Conservation (phyloP, 1,140 invertebrate species). For the Diorhabda carinulata region DNA sequence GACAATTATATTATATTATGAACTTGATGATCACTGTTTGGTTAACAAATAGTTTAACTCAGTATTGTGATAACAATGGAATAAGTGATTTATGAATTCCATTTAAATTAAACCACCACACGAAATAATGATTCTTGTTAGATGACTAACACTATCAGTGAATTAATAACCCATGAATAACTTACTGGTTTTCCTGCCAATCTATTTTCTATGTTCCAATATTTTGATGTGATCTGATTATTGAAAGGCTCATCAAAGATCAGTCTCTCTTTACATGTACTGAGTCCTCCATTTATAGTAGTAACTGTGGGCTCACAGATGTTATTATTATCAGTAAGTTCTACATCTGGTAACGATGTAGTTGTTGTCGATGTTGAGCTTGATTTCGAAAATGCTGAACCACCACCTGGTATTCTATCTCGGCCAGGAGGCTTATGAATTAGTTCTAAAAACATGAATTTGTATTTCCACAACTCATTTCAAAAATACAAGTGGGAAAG, state of each 20-base stretch:
- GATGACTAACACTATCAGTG: too few relatives aligned
- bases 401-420: not conserved
- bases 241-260: slow-evolving; percentile 46
- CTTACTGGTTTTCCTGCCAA: slow-evolving; percentile 48
- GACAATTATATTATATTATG: too few relatives aligned
- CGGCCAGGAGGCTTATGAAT: not conserved
- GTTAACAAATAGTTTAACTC: too few relatives aligned
- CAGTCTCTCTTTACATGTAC: slow-evolving; percentile 36
- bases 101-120: too few relatives aligned
- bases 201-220: slow-evolving; percentile 50
- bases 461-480: too few relatives aligned
- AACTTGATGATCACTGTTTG: too few relatives aligned
- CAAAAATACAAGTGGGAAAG: too few relatives aligned
- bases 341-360: not conserved
- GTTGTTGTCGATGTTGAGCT: not conserved
- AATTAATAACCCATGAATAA: not conserved
- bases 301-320: slow-evolving; percentile 27
- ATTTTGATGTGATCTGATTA: slow-evolving; percentile 32
- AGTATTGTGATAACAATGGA: too few relatives aligned
- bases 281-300: slow-evolving; percentile 27
- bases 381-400: not conserved
- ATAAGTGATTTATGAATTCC: too few relatives aligned
- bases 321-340: not conserved
- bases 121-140: too few relatives aligned
- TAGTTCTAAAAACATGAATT: not conserved